Percentiles rank a stretch among this genome's conserved stretches.
These are phyloP conservation scores for Phrynosoma platyrhinos DNA, from an alignment of 2,113 vertebrate species.

Conservation along the genomic window DNA sequence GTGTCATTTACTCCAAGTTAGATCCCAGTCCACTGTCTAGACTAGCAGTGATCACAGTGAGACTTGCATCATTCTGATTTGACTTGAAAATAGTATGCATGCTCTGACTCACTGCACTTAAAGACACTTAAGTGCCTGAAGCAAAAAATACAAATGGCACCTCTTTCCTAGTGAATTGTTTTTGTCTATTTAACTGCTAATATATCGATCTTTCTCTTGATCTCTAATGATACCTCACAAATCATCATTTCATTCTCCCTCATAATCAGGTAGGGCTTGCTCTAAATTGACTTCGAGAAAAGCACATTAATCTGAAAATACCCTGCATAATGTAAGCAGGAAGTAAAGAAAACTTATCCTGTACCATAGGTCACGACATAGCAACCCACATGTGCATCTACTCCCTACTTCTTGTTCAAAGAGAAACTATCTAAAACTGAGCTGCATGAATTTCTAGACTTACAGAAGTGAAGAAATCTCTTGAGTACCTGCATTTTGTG, in stretches of 20 bases:
- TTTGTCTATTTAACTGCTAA: too few species aligned
- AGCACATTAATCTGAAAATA: background rate
- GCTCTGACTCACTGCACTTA: background rate
- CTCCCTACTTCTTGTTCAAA: background rate
- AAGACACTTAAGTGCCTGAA: background rate
- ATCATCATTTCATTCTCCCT: background rate
- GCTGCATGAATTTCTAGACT: background rate
- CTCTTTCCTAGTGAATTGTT: background rate
- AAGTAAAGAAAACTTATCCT: background rate
- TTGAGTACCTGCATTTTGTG: background rate
- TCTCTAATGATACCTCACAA: too few species aligned
- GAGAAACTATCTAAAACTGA: background rate
- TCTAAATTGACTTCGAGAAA: background rate
- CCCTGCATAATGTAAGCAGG: background rate
- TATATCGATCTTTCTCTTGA: background rate
- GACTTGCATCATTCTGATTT: background rate
- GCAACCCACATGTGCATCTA: background rate
- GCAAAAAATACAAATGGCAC: background rate
- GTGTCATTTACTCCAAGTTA: background rate
- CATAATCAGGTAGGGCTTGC: background rate
- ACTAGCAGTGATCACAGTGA: background rate
- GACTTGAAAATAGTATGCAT: background rate
- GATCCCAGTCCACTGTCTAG: background rate
- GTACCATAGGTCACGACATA: background rate
- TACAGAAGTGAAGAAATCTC: background rate